Conservation (phyloP, 37 sponge, comb jelly and placozoan species). For the Halisarca cf. caerulea region DNA sequence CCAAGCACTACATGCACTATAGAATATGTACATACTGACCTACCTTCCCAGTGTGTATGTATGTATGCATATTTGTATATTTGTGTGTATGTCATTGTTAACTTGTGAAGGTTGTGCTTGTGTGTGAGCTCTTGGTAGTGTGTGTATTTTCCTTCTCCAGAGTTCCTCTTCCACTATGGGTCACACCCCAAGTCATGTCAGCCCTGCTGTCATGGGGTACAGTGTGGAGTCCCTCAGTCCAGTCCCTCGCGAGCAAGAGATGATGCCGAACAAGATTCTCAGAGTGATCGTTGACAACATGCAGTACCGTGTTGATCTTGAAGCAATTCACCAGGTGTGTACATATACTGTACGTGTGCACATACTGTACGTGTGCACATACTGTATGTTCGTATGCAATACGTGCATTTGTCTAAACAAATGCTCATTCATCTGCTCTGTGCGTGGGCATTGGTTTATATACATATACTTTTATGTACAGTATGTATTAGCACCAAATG, state of each 20-base stretch:
- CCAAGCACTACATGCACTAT: too few relatives aligned
- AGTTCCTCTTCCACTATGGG: neutral
- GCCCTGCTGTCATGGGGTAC: neutral
- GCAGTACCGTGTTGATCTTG: slow-evolving; percentile 86
- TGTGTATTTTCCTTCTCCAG: neutral
- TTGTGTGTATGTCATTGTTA: neutral
- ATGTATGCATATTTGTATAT: neutral
- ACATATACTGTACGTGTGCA: too few relatives aligned
- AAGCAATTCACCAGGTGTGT: slow-evolving; percentile 81
- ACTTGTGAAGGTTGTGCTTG: too few relatives aligned
- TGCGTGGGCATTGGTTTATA: too few relatives aligned
- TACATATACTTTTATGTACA: too few relatives aligned
- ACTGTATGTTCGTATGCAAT: too few relatives aligned
- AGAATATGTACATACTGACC: too few relatives aligned
- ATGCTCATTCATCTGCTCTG: too few relatives aligned
- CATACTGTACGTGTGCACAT: too few relatives aligned
- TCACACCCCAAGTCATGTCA: neutral
- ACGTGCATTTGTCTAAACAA: too few relatives aligned
- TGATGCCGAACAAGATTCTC: slow-evolving; percentile 48
- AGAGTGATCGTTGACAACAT: slow-evolving; percentile 87
- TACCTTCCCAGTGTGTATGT: slow-evolving; percentile 25
- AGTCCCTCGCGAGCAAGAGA: neutral
- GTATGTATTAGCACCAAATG: too few relatives aligned
- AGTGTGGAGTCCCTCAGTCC: neutral
- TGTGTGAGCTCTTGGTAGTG: too few relatives aligned